A percentile compares a stretch with the other conserved stretches of the same genome.
Conservation (phyloP, 2,888 invertebrate genomes). For the Neoitamus cyanurus region DNA sequence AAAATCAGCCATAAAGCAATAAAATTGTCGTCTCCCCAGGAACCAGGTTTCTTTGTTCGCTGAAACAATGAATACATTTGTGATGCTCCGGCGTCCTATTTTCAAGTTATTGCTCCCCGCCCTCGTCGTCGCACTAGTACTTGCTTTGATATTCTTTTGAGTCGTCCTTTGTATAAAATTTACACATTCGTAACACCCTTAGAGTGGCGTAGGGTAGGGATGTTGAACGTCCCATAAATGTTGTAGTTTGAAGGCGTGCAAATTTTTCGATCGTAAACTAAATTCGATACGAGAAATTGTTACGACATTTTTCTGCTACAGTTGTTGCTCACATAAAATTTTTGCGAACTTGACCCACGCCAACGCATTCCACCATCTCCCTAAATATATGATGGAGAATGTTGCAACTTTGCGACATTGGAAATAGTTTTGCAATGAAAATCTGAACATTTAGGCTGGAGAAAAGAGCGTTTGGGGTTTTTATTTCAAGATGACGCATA, state of each 20-base stretch:
- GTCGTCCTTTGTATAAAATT: background rate
- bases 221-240: background rate
- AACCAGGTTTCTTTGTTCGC: background rate
- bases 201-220: background rate
- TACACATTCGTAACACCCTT: background rate
- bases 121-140: background rate
- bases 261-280: background rate
- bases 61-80: background rate
- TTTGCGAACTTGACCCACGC: slow-evolving; percentile 3
- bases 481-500: background rate
- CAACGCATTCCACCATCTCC: background rate
- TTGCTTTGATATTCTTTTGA: background rate
- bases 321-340: background rate
- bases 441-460: background rate
- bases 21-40: background rate
- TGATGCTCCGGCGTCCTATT: background rate
- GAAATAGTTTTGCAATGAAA: background rate
- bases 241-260: background rate
- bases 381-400: background rate
- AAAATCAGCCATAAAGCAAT: slow-evolving; percentile 2
- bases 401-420: background rate
- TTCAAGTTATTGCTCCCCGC: background rate
- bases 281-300: background rate
- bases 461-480: background rate
- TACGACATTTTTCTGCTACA: background rate